These are phyloP conservation scores for Stenchaetothrips biformis DNA, from an alignment of 2,888 invertebrate genomes.

Conservation along the genomic window DNA sequence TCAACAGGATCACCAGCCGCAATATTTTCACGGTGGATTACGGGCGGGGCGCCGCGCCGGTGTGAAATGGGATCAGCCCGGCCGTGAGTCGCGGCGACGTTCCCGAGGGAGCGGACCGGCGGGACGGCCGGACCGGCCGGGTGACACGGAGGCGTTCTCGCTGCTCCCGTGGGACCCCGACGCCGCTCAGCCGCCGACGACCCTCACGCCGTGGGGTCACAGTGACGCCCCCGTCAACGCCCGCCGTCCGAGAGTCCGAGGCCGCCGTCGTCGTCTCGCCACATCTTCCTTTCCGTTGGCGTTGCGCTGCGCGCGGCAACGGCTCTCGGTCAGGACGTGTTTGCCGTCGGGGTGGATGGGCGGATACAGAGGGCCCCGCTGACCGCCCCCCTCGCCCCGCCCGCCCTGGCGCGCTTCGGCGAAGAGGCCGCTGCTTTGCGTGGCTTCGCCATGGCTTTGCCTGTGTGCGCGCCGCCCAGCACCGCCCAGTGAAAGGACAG, in stretches of 20 bases:
- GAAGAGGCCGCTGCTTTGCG: no score
- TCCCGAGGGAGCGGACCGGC: neutral
- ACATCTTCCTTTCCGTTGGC: no score
- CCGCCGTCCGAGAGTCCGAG: no score
- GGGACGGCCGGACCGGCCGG: neutral
- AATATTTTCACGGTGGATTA: constrained; percentile 23
- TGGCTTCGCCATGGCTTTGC: no score
- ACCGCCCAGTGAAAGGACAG: no score
- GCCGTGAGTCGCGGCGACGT: neutral
- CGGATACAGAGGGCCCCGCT: neutral
- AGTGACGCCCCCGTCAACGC: no score
- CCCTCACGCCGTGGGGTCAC: no score
- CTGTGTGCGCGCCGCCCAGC: no score
- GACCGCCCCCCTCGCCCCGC: neutral
- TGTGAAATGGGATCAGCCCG: constrained; percentile 14
- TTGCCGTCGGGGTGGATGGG: neutral
- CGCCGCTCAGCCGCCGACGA: no score
- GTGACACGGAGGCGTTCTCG: neutral
- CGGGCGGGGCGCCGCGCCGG: neutral
- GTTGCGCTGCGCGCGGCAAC: no score
- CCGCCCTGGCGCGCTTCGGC: neutral
- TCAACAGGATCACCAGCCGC: constrained; percentile 4
- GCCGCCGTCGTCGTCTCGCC: no score
- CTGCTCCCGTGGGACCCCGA: neutral
- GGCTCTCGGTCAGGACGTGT: neutral